phyloP scores from a whole-genome alignment of 2,113 vertebrate genomes.

The Chunga burmeisteri region DNA sequence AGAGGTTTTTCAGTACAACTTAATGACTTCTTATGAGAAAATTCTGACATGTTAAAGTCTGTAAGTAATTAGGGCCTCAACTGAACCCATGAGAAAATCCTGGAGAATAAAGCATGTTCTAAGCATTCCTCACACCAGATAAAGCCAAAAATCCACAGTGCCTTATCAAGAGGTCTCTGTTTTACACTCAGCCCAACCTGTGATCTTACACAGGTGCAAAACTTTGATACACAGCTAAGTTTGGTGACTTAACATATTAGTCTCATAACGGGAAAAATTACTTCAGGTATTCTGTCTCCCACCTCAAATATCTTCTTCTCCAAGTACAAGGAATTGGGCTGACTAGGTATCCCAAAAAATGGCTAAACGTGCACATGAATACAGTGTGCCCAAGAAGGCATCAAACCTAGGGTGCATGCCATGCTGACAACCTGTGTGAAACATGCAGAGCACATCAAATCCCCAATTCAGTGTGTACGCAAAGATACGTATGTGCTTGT shows the following conservation, averaged over 20 bases:
- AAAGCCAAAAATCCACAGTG: neutral
- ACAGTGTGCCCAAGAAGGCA: neutral
- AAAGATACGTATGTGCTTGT: neutral
- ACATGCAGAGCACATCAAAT: neutral
- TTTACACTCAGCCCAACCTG: neutral
- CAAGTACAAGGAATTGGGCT: neutral
- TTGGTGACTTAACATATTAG: neutral
- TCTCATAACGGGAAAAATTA: neutral
- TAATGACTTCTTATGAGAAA: neutral
- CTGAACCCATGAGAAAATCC: neutral
- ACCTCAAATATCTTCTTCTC: neutral
- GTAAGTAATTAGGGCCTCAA: neutral
- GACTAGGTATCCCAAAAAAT: neutral
- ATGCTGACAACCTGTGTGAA: neutral
- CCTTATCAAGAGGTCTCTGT: neutral
- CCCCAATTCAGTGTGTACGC: neutral
- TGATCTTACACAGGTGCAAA: neutral
- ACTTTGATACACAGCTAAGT: neutral
- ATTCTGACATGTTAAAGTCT: neutral
- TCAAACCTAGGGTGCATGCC: accelerated
- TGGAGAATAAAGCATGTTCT: neutral
- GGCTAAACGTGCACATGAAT: neutral
- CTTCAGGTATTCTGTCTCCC: neutral
- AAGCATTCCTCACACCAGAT: neutral
- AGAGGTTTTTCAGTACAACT: neutral